phyloP scores from a whole-genome alignment of 2,888 invertebrate species.

The Plagodis pulveraria region DNA sequence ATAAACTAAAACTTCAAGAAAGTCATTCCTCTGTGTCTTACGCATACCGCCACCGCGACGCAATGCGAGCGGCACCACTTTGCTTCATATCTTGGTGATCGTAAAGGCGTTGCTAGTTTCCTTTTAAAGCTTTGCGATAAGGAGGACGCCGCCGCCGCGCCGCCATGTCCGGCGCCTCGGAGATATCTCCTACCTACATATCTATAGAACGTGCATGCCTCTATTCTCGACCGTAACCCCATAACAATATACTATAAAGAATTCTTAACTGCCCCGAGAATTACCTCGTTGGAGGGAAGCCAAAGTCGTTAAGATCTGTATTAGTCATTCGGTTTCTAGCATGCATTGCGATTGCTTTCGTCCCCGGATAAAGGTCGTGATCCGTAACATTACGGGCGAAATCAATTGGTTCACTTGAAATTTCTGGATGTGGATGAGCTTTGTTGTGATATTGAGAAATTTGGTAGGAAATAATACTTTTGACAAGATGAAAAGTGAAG shows the following conservation, averaged over 20 bases:
- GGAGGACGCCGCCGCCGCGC: constrained; percentile 56
- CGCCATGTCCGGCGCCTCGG: constrained; percentile 47
- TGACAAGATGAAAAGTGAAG: constrained; percentile 7
- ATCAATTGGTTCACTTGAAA: constrained; percentile 11
- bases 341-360: constrained; percentile 23
- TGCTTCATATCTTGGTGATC: constrained; percentile 62
- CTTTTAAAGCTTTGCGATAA: constrained; percentile 75
- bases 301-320: constrained; percentile 31
- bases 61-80: constrained; percentile 56
- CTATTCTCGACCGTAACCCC: constrained; percentile 48
- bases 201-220: constrained; percentile 41
- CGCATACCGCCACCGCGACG: constrained; percentile 35
- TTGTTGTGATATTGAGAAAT: constrained; percentile 3
- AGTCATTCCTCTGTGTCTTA: constrained; percentile 25
- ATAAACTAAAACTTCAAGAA: constrained; percentile 1
- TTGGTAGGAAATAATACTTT: constrained; percentile 4
- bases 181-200: constrained; percentile 39
- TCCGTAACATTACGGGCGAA: constrained; percentile 11
- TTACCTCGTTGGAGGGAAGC: constrained; percentile 34
- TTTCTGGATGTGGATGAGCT: constrained; percentile 4
- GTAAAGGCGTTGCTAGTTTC: constrained; percentile 77
- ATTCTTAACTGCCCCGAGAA: constrained; percentile 34
- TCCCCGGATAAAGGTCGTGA: constrained; percentile 12
- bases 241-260: constrained; percentile 42
- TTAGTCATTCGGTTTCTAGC: constrained; percentile 29